These are phyloP conservation scores for Shinisaurus crocodilurus DNA, from an alignment of 2,113 vertebrate genomes.

Conservation along the genomic window DNA sequence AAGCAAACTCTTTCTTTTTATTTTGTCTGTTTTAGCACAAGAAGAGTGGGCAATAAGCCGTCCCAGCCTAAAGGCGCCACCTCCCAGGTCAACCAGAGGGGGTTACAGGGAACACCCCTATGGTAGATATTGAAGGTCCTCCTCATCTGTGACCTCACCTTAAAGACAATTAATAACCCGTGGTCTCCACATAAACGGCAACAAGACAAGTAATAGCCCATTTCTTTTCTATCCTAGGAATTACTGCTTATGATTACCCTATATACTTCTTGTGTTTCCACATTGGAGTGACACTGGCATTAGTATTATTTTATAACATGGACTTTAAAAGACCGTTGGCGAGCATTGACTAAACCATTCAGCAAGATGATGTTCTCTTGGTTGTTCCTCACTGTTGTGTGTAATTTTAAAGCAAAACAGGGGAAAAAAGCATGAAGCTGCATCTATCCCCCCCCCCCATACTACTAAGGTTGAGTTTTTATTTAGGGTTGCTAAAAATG, in stretches of 20 bases:
- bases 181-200: constrained; percentile 84
- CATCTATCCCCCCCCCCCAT: constrained; percentile 78
- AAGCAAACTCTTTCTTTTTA: constrained; percentile 62
- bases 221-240: constrained; percentile 83
- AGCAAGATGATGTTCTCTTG: constrained; percentile 82
- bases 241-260: constrained; percentile 78
- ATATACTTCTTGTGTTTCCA: constrained; percentile 80
- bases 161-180: constrained; percentile 85
- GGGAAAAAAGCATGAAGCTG: constrained; percentile 81
- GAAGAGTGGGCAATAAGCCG: constrained; percentile 92
- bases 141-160: constrained; percentile 85
- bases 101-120: constrained; percentile 98
- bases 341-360: constrained; percentile 79
- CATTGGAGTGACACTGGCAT: constrained; percentile 77
- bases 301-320: constrained; percentile 82
- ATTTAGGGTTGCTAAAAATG: constrained; percentile 83
- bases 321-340: constrained; percentile 78
- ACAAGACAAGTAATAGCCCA: constrained; percentile 89
- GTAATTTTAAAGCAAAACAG: constrained; percentile 72
- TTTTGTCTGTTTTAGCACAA: constrained; percentile 81
- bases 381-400: constrained; percentile 84
- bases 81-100: constrained; percentile 91
- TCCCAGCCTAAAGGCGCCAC: constrained; percentile 91
- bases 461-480: constrained; percentile 78
- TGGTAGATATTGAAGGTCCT: constrained; percentile 99